A percentile compares a stretch with the other conserved stretches of the same genome.
Evolutionary conservation across 2,888 invertebrate species (phyloP).

Genomic region (Crocallis elinguaria): DNA sequence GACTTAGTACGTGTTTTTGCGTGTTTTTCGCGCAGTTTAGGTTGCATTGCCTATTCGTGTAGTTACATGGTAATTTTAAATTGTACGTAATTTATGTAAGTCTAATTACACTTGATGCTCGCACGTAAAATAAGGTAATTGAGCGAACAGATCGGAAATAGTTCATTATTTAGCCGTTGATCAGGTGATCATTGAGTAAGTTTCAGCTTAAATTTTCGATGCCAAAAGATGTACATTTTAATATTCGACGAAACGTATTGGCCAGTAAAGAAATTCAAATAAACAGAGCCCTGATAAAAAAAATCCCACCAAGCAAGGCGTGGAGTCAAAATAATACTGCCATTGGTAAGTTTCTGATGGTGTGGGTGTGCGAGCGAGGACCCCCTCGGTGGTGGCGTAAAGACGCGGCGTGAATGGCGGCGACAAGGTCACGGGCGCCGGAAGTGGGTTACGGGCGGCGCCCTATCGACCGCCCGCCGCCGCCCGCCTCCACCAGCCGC

Average conservation of each 20-base stretch:
- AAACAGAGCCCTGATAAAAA: constrained; percentile 47
- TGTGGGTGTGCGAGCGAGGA: constrained; percentile 36
- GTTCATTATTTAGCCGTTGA: not conserved
- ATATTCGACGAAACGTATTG: not conserved
- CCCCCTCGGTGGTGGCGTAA: constrained; percentile 51
- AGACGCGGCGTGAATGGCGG: constrained; percentile 81
- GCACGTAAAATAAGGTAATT: no score
- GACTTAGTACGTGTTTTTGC: not conserved
- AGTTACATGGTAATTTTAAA: constrained; percentile 19
- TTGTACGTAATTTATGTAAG: constrained; percentile 21
- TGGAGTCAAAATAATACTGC: constrained; percentile 59
- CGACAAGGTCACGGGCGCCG: constrained; percentile 83
- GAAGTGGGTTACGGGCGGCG: constrained; percentile 84
- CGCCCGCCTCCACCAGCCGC: constrained; percentile 28
- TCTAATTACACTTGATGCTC: not conserved
- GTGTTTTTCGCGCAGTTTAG: constrained; percentile 2
- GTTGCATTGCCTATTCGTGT: constrained; percentile 8
- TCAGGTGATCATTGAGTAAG: not conserved
- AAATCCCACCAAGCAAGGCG: constrained; percentile 46
- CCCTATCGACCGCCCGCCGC: constrained; percentile 73
- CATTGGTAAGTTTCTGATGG: constrained; percentile 58
- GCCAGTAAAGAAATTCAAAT: constrained; percentile 11
- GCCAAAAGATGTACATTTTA: not conserved
- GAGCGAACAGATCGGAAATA: constrained; percentile 13
- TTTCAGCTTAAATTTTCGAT: not conserved